phyloP scores from a whole-genome alignment of 2,113 vertebrate species.

The Gobius niger region DNA sequence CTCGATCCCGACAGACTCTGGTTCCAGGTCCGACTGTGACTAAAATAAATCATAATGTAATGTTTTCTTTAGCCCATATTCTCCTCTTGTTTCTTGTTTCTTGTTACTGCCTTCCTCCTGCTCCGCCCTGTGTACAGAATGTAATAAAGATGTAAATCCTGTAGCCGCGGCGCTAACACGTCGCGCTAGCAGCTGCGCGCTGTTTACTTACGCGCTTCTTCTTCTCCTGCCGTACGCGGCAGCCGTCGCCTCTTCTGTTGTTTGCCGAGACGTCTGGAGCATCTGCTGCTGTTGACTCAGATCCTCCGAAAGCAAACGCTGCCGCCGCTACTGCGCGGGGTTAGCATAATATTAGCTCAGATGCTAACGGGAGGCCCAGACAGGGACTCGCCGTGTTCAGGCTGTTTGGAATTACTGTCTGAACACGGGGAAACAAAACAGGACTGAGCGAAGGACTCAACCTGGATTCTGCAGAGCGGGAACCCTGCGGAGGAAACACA shows the following conservation, averaged over 20 bases:
- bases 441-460: neutral
- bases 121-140: neutral
- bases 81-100: no score
- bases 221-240: neutral
- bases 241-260: neutral
- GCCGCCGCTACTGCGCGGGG: neutral
- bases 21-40: no score
- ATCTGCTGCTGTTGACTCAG: neutral
- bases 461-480: no score
- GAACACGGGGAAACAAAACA: neutral
- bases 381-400: neutral
- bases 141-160: neutral
- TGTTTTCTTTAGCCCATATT: no score
- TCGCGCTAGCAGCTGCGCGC: neutral
- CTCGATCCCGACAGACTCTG: no score
- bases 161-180: neutral
- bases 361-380: neutral
- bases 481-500: no score
- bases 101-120: no score
- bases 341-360: conserved; percentile 6
- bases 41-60: no score
- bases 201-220: neutral
- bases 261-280: neutral
- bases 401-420: neutral
- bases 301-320: neutral